These are phyloP conservation scores for Polia nebulosa DNA, from an alignment of 2,888 invertebrate genomes.

Conservation along the genomic window DNA sequence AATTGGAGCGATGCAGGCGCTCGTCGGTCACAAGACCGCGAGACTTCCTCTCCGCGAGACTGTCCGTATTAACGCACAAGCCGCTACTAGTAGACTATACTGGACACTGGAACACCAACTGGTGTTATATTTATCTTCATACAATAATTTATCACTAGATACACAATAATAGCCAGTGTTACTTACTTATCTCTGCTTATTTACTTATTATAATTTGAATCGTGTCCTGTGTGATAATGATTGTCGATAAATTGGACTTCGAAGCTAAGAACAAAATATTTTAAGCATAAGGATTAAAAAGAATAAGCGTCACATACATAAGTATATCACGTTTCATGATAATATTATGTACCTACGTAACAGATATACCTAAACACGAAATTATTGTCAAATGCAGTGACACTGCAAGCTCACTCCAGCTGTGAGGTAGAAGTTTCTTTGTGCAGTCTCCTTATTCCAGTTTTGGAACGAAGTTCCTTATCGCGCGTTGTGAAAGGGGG, in stretches of 20 bases:
- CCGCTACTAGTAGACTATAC: constrained; percentile 36
- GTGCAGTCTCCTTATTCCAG: not conserved
- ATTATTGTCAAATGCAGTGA: not conserved
- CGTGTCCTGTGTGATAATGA: constrained; percentile 41
- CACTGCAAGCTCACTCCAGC: not conserved
- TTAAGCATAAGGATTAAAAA: constrained; percentile 14
- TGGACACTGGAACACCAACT: constrained; percentile 31
- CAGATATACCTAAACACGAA: not conserved
- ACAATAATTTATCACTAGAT: constrained; percentile 54
- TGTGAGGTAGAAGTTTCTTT: too few species aligned
- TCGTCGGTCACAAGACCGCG: constrained; percentile 42
- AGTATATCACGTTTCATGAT: constrained; percentile 20
- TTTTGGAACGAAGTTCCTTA: too few species aligned
- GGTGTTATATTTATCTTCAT: constrained; percentile 43
- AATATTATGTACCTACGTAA: not conserved
- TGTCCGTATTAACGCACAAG: constrained; percentile 29
- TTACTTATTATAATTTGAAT: constrained; percentile 48
- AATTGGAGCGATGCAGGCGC: constrained; percentile 71
- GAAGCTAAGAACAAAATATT: constrained; percentile 4
- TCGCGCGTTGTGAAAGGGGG: too few species aligned
- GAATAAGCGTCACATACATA: not conserved
- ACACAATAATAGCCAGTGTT: constrained; percentile 55
- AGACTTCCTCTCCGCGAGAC: constrained; percentile 43
- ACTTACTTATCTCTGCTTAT: constrained; percentile 57
- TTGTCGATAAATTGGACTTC: constrained; percentile 26